Evolutionary conservation across 2,113 vertebrate genomes (phyloP), one percentile per base, ranked within the genome.

Genomic region (Suncus etruscus): DNA sequence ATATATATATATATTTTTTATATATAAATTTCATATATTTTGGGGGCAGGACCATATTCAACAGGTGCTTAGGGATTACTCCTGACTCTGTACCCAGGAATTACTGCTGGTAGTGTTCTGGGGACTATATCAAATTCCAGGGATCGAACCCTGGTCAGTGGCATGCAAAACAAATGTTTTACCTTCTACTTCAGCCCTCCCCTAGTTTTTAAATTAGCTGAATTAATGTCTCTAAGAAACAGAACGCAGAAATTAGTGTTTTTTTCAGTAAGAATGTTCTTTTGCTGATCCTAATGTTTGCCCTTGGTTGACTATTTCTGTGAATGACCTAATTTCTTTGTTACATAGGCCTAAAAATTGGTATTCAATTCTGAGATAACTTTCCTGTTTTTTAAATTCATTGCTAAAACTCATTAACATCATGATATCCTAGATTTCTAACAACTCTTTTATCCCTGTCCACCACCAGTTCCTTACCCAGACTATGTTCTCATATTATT

Each of bases 311-410:
- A 63, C 65, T 45, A 10, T 91, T 91, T 73, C 12, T 39, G 25
- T 32, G 18, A 87, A 73, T 45, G 25, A 32, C 73, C 50, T 87
- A 78, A 78, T 70, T 87, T 27, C 81, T 65, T 73, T 94, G 10
- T 87, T 83, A 14, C 22, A 63, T 16, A 54, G 16, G 31, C 29
- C 73, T 78, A 45, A 83, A 87, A 78, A 32, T 45, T 72, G 25
- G 31, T 11, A 75, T 22, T n/a, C 2, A 68, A 86, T 86, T 93
- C 18, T 75, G 74, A 73, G 51, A 86, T 74, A 39, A 72, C 2
- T n/a, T 78, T 70, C 85, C 86, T 12, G 10, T 54, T 83, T 70
- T 83, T 91, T 73, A 16, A 39, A 45, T 65, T 76, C 50, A 87
- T 83, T 83, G 16, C 32, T 91, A 8, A 27, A 77, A 61, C 16